Evolutionary conservation across 2,113 vertebrate species (phyloP), one percentile per base, ranked within the genome.

Genomic region (Lophius piscatorius): DNA sequence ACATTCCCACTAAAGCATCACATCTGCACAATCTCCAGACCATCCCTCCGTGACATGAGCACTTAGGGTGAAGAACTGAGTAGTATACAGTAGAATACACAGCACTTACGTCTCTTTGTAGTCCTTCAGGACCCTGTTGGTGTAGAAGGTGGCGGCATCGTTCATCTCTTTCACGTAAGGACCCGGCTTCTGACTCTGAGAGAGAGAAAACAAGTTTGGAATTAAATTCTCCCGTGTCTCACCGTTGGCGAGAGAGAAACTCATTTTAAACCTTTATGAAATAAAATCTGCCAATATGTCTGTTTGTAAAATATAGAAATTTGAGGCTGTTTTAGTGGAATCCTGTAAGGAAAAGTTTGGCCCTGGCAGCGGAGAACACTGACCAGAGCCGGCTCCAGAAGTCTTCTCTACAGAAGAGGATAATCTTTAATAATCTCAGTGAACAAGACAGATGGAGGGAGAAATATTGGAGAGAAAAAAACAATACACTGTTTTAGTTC

Each of bases 141-240:
- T 98, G 87, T 99, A 99, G 89, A 99, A 99, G 47, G 93, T 97
- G 71, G 96, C 97, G 3, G 97, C 94, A 49, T 99, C 97, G 11
- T 96, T 98, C 97, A 99, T 98, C 92, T 99, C 97, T 89, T 99
- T 99, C 87, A 99, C 97, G 76, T 97, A 98, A 33, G 94, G 96
- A 38, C 94, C 96, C 9, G 97, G 97, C 87, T 97, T 98, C 76
- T 95, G 95, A 84, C 90, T 90, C 97, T 99, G 85, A 78, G 60
- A 73, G 36, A 79, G 52, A 63, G 16, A 33, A 6, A 73, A 54
- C 11, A 8, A 2, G 14, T 9, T 33, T 9, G 14, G 24, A 34
- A 66, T n/a, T 2, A 24, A 33, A 17, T 10, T 4, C 5, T n/a
- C 36, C 12, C 1, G 22, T 29, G 9, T 49, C 17, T 57, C 26